Percentiles rank a stretch among this genome's conserved stretches.
phyloP scores from a whole-genome alignment of 1,140 invertebrate species.

The Bombus waltoni region DNA sequence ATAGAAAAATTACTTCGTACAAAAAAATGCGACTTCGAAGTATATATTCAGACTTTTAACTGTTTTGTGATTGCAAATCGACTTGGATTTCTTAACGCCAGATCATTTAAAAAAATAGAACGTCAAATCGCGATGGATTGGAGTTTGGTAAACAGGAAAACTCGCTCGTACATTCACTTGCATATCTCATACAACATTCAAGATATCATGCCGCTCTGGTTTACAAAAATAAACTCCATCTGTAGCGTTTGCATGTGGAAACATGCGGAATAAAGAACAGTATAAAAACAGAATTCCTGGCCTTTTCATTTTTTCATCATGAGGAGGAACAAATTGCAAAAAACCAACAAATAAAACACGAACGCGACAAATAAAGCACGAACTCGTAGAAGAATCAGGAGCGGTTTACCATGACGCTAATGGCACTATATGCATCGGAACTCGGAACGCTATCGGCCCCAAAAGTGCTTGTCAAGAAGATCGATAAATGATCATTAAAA shows the following conservation, averaged over 20 bases:
- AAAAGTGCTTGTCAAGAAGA: too few relatives aligned
- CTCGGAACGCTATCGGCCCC: too few relatives aligned
- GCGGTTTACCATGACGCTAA: too few relatives aligned
- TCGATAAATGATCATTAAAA: too few relatives aligned
- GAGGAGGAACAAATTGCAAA: not conserved
- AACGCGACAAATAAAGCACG: too few relatives aligned
- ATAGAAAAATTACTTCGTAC: not conserved
- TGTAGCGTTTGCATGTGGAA: too few relatives aligned
- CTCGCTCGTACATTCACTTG: not conserved
- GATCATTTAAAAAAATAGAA: not conserved
- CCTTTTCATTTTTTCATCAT: too few relatives aligned
- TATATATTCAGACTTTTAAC: not conserved
- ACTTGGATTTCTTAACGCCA: not conserved
- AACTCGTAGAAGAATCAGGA: too few relatives aligned
- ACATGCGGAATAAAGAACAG: not conserved
- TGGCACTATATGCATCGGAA: too few relatives aligned
- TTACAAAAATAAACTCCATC: not conserved
- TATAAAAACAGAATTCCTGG: not conserved
- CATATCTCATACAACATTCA: not conserved
- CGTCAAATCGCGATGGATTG: not conserved
- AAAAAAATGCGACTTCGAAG: not conserved
- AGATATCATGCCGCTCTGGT: not conserved
- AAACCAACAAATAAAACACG: not conserved
- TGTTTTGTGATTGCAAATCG: not conserved
- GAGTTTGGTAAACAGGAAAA: not conserved